A percentile compares a stretch with the other conserved stretches of the same genome.
Conservation (phyloP, 2,113 vertebrate species). For the Megaptera novaeangliae region DNA sequence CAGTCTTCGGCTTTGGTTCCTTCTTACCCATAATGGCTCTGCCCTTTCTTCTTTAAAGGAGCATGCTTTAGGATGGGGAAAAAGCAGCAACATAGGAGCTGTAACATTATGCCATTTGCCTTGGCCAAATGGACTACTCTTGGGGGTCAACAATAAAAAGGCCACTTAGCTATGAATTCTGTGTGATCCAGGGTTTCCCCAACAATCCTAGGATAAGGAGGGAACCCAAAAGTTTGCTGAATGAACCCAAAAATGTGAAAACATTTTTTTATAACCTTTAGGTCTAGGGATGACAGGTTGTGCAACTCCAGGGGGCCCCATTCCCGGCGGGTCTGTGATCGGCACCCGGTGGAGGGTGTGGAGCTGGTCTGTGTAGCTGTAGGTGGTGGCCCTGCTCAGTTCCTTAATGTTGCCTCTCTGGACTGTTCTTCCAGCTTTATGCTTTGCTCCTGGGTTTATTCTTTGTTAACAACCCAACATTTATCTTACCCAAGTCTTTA, state of each 20-base stretch:
- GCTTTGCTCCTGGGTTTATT: not conserved
- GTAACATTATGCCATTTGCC: not conserved
- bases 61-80: not conserved
- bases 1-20: not conserved
- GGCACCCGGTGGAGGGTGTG: rapidly evolving
- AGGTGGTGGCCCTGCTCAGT: not conserved
- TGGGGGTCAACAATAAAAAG: not conserved
- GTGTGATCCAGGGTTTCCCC: not conserved
- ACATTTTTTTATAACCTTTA: not conserved
- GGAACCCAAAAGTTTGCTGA: not conserved
- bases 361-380: rapidly evolving
- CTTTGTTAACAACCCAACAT: not conserved
- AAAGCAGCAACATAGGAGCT: not conserved
- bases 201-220: not conserved
- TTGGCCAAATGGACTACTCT: not conserved
- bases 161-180: not conserved
- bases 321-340: not conserved
- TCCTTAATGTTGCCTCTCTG: not conserved
- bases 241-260: not conserved
- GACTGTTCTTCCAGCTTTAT: not conserved
- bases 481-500: not conserved
- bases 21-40: not conserved
- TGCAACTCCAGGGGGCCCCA: not conserved
- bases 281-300: not conserved
- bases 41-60: not conserved